Percentiles rank a stretch among this genome's conserved stretches.
phyloP scores from a whole-genome alignment of 2,888 invertebrate species.

The Pemphredon lugubris region DNA sequence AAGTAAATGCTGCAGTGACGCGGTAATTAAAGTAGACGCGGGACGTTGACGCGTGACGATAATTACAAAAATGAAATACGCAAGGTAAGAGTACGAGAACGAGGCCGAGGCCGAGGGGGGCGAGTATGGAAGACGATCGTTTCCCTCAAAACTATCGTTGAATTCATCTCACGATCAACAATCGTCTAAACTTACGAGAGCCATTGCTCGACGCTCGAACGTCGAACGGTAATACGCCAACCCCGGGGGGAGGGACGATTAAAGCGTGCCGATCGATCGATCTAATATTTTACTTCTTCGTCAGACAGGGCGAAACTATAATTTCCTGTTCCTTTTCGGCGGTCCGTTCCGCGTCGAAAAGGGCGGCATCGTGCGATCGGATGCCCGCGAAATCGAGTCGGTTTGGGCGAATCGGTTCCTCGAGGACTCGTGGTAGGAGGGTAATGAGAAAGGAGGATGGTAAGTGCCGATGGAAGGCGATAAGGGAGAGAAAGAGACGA shows the following conservation, averaged over 20 bases:
- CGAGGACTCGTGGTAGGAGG: conserved; percentile 38
- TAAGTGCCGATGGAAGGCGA: conserved; percentile 50
- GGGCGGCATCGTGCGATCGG: conserved; percentile 33
- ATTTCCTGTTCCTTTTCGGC: conserved; percentile 6
- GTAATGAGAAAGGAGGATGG: conserved; percentile 52
- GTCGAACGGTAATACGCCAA: not conserved
- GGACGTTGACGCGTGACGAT: too few species aligned
- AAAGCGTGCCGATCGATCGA: conserved; percentile 8
- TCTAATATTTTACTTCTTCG: not conserved
- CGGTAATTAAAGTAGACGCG: not conserved
- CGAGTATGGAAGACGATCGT: too few species aligned
- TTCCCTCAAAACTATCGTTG: not conserved
- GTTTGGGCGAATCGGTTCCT: conserved; percentile 41
- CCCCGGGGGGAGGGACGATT: too few species aligned
- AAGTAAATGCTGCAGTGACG: not conserved
- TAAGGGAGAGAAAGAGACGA: conserved; percentile 34
- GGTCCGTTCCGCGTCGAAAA: not conserved
- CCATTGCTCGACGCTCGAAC: too few species aligned
- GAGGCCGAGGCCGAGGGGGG: too few species aligned
- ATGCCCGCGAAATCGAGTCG: conserved; percentile 51
- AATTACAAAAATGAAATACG: too few species aligned
- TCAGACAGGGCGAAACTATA: conserved; percentile 5
- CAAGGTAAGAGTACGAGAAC: too few species aligned
- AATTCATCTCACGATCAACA: not conserved
- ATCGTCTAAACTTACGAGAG: not conserved